Evolutionary conservation across 2,888 invertebrate genomes (phyloP), one percentile per base, ranked within the genome.

Genomic region (Serripes groenlandicus): DNA sequence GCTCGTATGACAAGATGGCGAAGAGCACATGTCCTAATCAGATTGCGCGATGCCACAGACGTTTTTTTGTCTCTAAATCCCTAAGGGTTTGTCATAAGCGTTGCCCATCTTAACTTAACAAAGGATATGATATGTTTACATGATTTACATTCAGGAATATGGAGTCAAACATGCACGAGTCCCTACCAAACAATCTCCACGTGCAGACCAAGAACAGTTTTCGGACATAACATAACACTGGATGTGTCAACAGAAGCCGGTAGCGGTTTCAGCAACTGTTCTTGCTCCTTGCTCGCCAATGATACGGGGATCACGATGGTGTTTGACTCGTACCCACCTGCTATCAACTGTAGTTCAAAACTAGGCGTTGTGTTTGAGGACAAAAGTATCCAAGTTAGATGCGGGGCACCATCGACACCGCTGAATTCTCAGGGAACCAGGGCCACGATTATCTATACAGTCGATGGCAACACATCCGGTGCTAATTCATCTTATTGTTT

Each of bases 401-500:
- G 83, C 28, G 83, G 78, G 26, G 81, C 62, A 34, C 76, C 76
- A 15, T 30, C 30, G 2, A 56, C 4, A 32, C 42, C 66, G 11
- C 78, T 75, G 15, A 66, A 37, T 9, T 69, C 75, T 2, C 28
- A 5, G 1, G 83, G 83, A 3, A 62, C 32, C 34, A 68, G 69
- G 18, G 83, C 76, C 1, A 60, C 37, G 0, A 60, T 83, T 9
- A 35, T 4, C 3, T 75, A 76, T 35, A 68, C 60, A 26, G 56
- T 54, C 23, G 42, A 75, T 32, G 26, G 18, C n/a, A 37, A 54
- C 30, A n/a, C 30, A 2, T 30, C 37, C 4, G 34, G 23, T 9
- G 49, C 66, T 2, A 69, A 83, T 37, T 75, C 82, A 5, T 62
- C 60, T 21, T 83, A 83, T 30, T 83, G 82, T 42, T 21, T 83